phyloP scores from a whole-genome alignment of 1,140 invertebrate genomes.

The Lepidostoma basale region DNA sequence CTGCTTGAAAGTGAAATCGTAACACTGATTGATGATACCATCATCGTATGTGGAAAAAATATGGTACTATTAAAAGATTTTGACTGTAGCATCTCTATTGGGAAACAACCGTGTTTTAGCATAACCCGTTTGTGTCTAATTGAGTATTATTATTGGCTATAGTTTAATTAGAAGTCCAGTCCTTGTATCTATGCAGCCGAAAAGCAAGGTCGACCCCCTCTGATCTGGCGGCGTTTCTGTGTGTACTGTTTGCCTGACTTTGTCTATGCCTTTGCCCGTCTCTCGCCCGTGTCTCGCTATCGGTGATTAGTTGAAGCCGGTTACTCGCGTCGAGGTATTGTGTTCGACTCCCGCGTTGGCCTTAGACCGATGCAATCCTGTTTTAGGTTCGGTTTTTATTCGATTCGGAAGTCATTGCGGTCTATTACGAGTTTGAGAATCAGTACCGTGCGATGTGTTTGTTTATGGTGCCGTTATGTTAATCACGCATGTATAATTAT shows the following conservation, averaged over 20 bases:
- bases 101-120: not conserved
- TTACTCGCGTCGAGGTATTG: slow-evolving; percentile 1
- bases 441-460: not conserved
- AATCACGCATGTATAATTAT: not conserved
- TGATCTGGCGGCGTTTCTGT: slow-evolving; percentile 1
- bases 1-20: slow-evolving; percentile 19
- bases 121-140: slow-evolving; percentile 4
- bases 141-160: not conserved
- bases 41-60: not conserved
- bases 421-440: not conserved
- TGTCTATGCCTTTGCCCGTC: not conserved
- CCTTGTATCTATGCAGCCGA: slow-evolving; percentile 15
- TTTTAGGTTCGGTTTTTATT: not conserved
- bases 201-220: slow-evolving; percentile 21
- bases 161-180: not conserved
- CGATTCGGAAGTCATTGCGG: not conserved
- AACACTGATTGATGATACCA: slow-evolving; percentile 10
- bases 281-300: not conserved
- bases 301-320: not conserved
- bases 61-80: not conserved
- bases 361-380: not conserved
- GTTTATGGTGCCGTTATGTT: slow-evolving; percentile 1
- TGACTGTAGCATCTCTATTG: not conserved
- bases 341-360: not conserved
- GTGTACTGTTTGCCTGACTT: no score